phyloP scores from a whole-genome alignment of 2,797 vertebrate species.

The Tokudaia tokunoshimensis region DNA sequence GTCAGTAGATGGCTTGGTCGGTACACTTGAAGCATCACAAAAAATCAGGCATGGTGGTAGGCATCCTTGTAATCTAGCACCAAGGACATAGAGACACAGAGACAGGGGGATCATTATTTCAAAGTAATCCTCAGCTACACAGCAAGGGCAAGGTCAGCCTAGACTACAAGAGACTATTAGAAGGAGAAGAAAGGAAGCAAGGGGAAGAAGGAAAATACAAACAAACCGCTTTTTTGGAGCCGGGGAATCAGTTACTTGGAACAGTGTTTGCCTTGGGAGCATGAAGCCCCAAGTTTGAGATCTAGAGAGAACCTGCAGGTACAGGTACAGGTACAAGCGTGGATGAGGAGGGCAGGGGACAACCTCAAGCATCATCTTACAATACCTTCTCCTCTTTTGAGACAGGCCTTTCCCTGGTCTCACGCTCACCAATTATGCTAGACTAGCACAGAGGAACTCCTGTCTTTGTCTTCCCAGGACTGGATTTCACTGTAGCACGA shows the following conservation, averaged over 20 bases:
- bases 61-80: neutral
- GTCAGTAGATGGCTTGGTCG: neutral
- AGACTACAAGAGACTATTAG: neutral
- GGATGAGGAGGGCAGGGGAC: neutral
- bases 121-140: neutral
- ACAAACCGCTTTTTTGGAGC: neutral
- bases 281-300: neutral
- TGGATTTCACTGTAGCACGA: too few relatives aligned
- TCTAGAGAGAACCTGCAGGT: neutral
- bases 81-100: neutral
- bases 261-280: neutral
- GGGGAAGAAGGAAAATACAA: neutral
- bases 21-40: neutral
- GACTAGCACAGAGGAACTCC: neutral
- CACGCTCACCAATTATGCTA: neutral
- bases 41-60: neutral
- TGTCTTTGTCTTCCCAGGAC: neutral
- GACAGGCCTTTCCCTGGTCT: neutral
- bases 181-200: neutral
- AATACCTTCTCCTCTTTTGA: neutral
- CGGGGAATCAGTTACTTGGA: neutral
- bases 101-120: neutral
- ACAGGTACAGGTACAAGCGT: too few relatives aligned
- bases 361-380: neutral
- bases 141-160: neutral